Evolutionary conservation across 2,113 vertebrate species (phyloP).

Genomic region (Zapornia atra): DNA sequence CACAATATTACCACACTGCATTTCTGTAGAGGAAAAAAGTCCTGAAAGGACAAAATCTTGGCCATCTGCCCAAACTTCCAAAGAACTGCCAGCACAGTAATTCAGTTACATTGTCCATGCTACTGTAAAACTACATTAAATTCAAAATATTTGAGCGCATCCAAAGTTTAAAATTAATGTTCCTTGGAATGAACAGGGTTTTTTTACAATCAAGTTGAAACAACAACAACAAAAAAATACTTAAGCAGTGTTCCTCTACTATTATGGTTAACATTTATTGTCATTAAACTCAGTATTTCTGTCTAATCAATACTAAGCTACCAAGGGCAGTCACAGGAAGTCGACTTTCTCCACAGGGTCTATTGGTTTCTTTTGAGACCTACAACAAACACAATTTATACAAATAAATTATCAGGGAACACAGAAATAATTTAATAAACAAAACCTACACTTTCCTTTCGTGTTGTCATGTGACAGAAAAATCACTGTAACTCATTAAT

Average conservation of each 20-base stretch:
- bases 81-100: constrained; percentile 23
- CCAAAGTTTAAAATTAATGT: constrained; percentile 47
- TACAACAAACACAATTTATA: constrained; percentile 42
- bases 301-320: constrained; percentile 51
- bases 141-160: constrained; percentile 2
- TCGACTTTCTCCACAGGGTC: constrained; percentile 9
- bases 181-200: neutral
- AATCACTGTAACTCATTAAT: constrained; percentile 49
- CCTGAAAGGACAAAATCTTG: constrained; percentile 37
- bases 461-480: constrained; percentile 39
- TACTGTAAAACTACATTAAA: constrained; percentile 49
- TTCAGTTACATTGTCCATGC: neutral
- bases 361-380: constrained; percentile 29
- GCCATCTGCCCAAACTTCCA: neutral
- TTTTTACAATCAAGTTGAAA: neutral
- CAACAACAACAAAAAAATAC: neutral
- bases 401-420: constrained; percentile 53
- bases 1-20: neutral
- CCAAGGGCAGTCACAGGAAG: constrained; percentile 24
- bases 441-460: constrained; percentile 1
- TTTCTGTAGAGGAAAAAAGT: neutral
- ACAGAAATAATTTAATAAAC: constrained; percentile 63
- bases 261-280: constrained; percentile 61
- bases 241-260: neutral
- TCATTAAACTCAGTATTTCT: constrained; percentile 55